Evolutionary conservation across 2,113 vertebrate genomes (phyloP), one percentile per base, ranked within the genome.

Genomic region (Myanophis thanlyinensis): DNA sequence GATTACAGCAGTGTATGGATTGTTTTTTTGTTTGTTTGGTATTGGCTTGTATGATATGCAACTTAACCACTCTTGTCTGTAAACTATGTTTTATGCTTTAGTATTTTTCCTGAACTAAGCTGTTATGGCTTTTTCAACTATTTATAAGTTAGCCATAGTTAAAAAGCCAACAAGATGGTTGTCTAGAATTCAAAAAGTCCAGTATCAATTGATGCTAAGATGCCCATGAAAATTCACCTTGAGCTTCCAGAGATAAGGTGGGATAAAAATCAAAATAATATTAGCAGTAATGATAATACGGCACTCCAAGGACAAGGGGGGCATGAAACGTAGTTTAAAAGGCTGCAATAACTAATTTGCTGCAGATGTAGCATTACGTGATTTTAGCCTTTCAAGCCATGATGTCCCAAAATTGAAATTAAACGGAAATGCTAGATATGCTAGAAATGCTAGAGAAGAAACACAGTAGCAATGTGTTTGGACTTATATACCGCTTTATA

Each of bases 311-410:
- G 18, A 40, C 67, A 40, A 40, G 18, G 67, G 67, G 67, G 15
- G 30, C 59, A 90, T 89, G 0, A 0, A 23, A 30, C 20, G 88
- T 53, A 93, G 93, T 92, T 85, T 51, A 11, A 67, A 23, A 92
- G 89, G 92, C 91, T 93, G 89, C 51, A 62, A 92, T 67, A 87
- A 94, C 6, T 80, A 40, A 80, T 80, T 87, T 4, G 23, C 20
- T n/a, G 86, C 90, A 48, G 30, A 85, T 90, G 48, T 54, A 92
- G 91, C 49, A 23, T 53, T 92, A 59, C 40, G 30, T 0, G 87
- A 84, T 20, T 46, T 59, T 56, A 73, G 8, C 22, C 59, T n/a
- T 80, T 88, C 87, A 40, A 93, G 92, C 90, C 44, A 92, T 51
- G 6, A 93, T 40, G 27, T 85, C 47, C 92, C 93, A 56, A 8